Evolutionary conservation across 2,113 vertebrate genomes (phyloP).

Genomic region (Cyprinus carpio): DNA sequence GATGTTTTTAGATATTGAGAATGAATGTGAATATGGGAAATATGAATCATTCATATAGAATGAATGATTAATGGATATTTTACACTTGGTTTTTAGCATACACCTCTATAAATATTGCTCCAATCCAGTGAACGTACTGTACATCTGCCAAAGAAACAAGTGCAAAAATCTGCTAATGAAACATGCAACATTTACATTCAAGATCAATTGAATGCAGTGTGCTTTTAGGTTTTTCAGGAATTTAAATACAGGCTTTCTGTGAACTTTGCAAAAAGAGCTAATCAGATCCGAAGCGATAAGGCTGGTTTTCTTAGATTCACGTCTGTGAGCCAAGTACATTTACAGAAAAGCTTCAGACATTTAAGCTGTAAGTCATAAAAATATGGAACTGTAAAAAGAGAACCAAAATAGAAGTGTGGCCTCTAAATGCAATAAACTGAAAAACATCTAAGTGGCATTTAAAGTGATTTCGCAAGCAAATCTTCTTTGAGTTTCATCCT

Average conservation of each 20-base stretch:
- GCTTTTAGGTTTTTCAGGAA: not conserved
- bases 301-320: not conserved
- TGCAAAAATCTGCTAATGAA: not conserved
- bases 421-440: conserved; percentile 5
- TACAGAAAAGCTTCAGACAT: conserved; percentile 2
- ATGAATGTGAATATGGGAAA: no score
- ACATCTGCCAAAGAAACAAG: not conserved
- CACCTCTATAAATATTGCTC: not conserved
- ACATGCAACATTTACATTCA: no score
- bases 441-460: conserved; percentile 10
- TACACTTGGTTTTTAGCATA: not conserved
- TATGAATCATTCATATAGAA: not conserved
- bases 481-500: not conserved
- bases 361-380: conserved; percentile 1
- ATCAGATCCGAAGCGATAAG: not conserved
- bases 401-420: not conserved
- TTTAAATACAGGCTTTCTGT: not conserved
- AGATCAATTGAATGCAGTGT: not conserved
- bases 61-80: not conserved
- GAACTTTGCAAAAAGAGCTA: not conserved
- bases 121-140: not conserved
- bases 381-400: not conserved
- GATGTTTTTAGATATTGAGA: not conserved
- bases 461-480: conserved; percentile 5
- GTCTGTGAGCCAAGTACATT: not conserved